Base-by-base conservation (phyloP, 1,140 invertebrate species). In the Melanaphis sacchari region DNA sequence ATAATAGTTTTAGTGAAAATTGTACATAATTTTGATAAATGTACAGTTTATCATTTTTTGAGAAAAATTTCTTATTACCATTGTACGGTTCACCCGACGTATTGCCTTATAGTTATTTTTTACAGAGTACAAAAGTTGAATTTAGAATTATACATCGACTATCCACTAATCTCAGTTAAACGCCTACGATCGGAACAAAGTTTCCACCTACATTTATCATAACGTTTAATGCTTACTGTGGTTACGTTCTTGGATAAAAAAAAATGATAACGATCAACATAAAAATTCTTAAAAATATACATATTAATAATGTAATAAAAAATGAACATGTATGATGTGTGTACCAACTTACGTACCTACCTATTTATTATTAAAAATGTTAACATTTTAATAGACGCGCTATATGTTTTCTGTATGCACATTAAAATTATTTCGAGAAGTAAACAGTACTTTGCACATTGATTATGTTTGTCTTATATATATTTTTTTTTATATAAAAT, bases 111-210 rank as follows among this genome's bases (percentile, higher is more conserved):
- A 21, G 49, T 36, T 46, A 43, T 87, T 43, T n/a, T 88, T 46
- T n/a, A 18, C 21, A 21, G 18, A 36, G 15, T 18, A 88, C 26
- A 43, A 36, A 88, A 46, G 36, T 36, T 36, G 7, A 6, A 24
- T 88, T 49, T 88, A 49, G 3, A 24, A 49, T 88, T 11, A 76
- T n/a, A n/a, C 40, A 1, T 24, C 3, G 3, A 88, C 43, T n/a
- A 31, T 43, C 40, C 38, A 85, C 24, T 85, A 24, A 49, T 24
- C 15, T 38, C 31, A 88, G 18, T n/a, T 24, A 26, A 21, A 88
- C 87, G 87, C 87, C 87, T 88, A 88, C 87, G 87, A 88, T 36
- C 52, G 22, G 2, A 88, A 46, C 87, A 36, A 36, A 52, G 24
- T 88, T 88, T 88, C 87, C 43, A 88, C 87, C 87, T 88, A 88